These are phyloP conservation scores for Botrylloides violaceus DNA, from an alignment of 23 tunicate genomes.

Conservation along the genomic window DNA sequence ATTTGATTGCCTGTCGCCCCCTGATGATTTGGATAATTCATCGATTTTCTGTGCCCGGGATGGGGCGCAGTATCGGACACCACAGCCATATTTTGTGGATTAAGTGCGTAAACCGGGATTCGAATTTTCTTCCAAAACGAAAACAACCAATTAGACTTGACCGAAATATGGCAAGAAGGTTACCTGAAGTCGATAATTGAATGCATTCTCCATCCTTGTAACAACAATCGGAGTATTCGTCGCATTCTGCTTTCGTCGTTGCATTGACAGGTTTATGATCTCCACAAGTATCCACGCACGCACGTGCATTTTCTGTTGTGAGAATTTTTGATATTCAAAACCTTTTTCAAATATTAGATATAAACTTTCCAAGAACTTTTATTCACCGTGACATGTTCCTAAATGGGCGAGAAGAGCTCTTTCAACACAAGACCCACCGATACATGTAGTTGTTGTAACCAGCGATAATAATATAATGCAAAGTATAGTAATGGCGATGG, in stretches of 20 bases:
- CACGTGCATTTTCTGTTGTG: not conserved
- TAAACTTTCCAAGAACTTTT: too few species aligned
- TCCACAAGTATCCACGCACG: conserved; percentile 6
- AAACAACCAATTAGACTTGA: too few species aligned
- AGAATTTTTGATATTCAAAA: too few species aligned
- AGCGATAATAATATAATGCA: not conserved
- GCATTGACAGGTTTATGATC: not conserved
- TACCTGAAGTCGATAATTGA: conserved; percentile 4
- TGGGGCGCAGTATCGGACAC: too few species aligned
- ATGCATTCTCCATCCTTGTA: conserved; percentile 16
- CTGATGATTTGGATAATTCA: too few species aligned
- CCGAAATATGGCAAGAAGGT: too few species aligned
- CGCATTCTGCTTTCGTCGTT: conserved; percentile 6
- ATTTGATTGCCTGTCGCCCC: too few species aligned
- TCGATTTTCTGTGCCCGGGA: too few species aligned
- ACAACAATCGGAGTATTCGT: conserved; percentile 12
- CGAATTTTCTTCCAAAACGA: too few species aligned
- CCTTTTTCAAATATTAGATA: too few species aligned
- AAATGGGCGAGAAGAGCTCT: not conserved
- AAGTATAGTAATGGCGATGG: not conserved
- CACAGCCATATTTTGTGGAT: too few species aligned
- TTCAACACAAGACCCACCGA: not conserved
- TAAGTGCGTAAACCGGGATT: too few species aligned
- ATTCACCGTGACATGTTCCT: conserved; percentile 5
- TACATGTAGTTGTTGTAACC: not conserved